Evolutionary conservation across 2,888 invertebrate species (phyloP).

Genomic region (Falcaria lacertinaria): DNA sequence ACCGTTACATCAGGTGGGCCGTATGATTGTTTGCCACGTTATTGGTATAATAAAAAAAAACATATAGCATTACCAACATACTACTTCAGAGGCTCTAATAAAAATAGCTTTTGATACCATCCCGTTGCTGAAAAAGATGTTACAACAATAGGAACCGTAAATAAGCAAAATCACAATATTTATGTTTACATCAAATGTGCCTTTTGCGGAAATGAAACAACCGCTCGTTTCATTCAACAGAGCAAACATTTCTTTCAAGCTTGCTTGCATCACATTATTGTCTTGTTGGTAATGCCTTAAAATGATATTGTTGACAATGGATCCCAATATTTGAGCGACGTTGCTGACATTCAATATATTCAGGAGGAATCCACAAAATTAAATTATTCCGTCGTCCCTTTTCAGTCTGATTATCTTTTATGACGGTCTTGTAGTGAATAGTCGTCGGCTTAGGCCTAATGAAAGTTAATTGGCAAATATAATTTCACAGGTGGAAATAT

Average conservation of each 20-base stretch:
- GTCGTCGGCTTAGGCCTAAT: not conserved
- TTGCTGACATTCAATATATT: slow-evolving; percentile 17
- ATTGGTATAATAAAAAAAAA: too few species aligned
- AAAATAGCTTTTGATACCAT: too few species aligned
- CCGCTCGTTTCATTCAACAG: not conserved
- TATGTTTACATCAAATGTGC: not conserved
- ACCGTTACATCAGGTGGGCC: too few species aligned
- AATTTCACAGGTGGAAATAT: not conserved
- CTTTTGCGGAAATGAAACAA: not conserved
- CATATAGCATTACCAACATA: too few species aligned
- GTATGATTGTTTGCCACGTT: too few species aligned
- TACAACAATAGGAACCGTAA: too few species aligned
- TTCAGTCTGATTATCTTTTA: slow-evolving; percentile 16
- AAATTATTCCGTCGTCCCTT: slow-evolving; percentile 29
- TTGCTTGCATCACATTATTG: not conserved
- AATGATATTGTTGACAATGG: slow-evolving; percentile 19
- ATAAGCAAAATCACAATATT: not conserved
- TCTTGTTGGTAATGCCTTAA: not conserved
- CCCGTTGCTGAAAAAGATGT: too few species aligned
- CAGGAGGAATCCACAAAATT: slow-evolving; percentile 26
- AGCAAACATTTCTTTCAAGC: not conserved
- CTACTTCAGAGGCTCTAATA: too few species aligned
- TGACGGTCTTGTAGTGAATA: slow-evolving; percentile 10
- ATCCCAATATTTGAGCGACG: slow-evolving; percentile 26
- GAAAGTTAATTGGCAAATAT: not conserved